Percentiles rank a stretch among this genome's conserved stretches.
Conservation (phyloP, 2,113 vertebrate species). For the Panurus biarmicus region DNA sequence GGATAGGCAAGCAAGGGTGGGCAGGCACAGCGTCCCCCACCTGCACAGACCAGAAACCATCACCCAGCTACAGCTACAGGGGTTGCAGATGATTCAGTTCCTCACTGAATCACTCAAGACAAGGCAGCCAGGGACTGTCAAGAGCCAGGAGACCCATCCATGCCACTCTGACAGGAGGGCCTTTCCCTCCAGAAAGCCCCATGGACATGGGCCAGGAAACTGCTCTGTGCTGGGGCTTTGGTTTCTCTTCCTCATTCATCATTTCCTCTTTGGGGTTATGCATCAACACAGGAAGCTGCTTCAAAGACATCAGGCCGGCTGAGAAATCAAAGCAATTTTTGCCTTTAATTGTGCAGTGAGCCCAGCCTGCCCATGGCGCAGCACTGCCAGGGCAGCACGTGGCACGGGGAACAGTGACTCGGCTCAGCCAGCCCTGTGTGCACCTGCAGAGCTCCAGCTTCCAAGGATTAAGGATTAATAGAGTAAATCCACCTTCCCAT, state of each 20-base stretch:
- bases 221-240: rapidly evolving
- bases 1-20: background rate
- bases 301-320: rapidly evolving
- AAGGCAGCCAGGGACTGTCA: background rate
- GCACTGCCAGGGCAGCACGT: rapidly evolving
- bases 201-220: rapidly evolving
- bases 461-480: background rate
- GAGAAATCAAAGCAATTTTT: background rate
- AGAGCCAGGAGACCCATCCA: background rate
- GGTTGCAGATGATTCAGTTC: background rate
- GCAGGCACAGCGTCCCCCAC: background rate
- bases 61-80: background rate
- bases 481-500: background rate
- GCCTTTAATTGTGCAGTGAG: rapidly evolving
- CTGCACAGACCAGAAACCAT: background rate
- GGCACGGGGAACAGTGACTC: rapidly evolving
- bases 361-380: too few species aligned
- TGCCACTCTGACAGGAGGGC: rapidly evolving
- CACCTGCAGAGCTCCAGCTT: background rate
- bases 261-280: background rate
- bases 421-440: background rate
- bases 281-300: background rate
- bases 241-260: conserved; percentile 2
- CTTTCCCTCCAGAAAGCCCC: background rate
- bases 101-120: rapidly evolving